Percentiles rank a stretch among this genome's conserved stretches.
These are phyloP conservation scores for Drosophila borborema DNA, from an alignment of 2,888 invertebrate species.

Conservation along the genomic window DNA sequence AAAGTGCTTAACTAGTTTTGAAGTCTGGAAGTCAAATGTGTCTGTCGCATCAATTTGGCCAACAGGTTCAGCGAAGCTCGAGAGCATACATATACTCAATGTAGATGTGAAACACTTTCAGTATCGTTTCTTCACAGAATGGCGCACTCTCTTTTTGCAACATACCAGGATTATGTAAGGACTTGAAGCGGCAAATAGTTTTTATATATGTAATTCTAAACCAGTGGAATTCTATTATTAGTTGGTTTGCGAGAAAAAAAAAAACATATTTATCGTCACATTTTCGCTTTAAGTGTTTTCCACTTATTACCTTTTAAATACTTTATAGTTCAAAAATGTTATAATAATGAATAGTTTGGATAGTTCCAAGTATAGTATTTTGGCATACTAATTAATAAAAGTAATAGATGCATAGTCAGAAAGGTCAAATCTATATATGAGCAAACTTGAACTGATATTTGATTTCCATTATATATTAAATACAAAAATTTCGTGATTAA, in stretches of 20 bases:
- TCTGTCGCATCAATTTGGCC: conserved; percentile 39
- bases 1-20: conserved; percentile 60
- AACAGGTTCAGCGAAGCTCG: conserved; percentile 42
- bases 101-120: conserved; percentile 13
- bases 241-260: no score
- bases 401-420: no score
- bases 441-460: background rate
- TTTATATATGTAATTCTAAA: no score
- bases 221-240: no score
- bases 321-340: no score
- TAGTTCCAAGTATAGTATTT: no score
- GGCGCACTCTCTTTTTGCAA: background rate
- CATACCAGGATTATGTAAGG: background rate
- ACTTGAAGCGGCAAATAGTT: background rate
- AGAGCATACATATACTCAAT: background rate
- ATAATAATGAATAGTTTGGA: no score
- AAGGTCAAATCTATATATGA: background rate
- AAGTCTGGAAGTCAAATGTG: conserved; percentile 46
- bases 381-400: no score
- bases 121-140: background rate
- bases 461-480: background rate
- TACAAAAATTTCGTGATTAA: background rate
- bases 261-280: no score
- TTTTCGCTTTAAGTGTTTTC: no score
- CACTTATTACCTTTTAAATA: no score